Evolutionary conservation across 2,797 vertebrate genomes (phyloP), one percentile per base, ranked within the genome.

Genomic region (Mus spretus): DNA sequence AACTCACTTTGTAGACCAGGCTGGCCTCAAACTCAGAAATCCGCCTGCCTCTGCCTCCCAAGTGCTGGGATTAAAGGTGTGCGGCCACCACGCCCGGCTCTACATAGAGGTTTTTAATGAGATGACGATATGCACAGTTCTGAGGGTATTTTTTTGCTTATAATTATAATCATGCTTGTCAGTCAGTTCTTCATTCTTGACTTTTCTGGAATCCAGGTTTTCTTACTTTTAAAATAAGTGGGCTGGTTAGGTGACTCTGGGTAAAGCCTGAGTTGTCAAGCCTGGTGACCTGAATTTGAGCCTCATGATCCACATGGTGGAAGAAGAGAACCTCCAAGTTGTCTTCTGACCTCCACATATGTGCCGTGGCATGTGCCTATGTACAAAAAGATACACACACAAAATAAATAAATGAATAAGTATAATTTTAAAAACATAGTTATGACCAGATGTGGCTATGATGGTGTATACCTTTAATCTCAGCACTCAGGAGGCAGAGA

Each of bases 181-280:
- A 67, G 13, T 28, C 44, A 57, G 26, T 40, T 96, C 90, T 89
- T 77, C 72, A 93, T 53, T 57, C 55, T 95, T 81, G 14, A 72
- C 70, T 90, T 94, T 72, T 63, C 85, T 92, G 80, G 47, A 75
- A 67, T 93, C 81, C 22, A 90, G 17, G 20, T 90, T 92, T 15
- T n/a, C 59, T 55, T 57, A 65, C 50, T 53, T 59, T 89, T 88
- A 78, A 91, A 95, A 26, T 47, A 88, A 47, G 47, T 67, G 12
- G 80, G 50, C 4, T 17, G 74, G 3, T 75, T 31, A 74, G 53
- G 22, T 57, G 40, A 28, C 40, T 57, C 57, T 65, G 40, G 59
- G 59, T 65, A 47, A 84, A 86, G 34, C 20, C 47, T 34, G 34
- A 53, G 7, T 37, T 72, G 34, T 12, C 13, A 72, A 70, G 65